phyloP scores from a whole-genome alignment of 2,888 invertebrate genomes.

The Apotomis turbidana region DNA sequence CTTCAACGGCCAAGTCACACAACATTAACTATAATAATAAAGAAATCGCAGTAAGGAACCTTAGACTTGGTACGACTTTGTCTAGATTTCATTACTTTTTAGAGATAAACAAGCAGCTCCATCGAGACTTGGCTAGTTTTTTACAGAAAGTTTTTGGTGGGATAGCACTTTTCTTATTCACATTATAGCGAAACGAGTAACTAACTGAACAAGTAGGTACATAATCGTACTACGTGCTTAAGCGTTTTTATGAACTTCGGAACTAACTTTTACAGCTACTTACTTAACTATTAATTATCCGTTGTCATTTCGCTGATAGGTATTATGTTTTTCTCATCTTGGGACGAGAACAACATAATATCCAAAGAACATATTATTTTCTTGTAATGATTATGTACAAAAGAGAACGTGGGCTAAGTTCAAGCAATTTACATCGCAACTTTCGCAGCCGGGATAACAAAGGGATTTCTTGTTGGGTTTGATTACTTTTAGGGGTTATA shows the following conservation, averaged over 20 bases:
- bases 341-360: slow-evolving; percentile 1
- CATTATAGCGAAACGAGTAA: background rate
- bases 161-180: too few species aligned
- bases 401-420: slow-evolving; percentile 26
- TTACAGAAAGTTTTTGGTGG: too few species aligned
- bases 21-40: too few species aligned
- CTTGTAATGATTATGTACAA: slow-evolving; percentile 31
- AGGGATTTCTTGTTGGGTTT: slow-evolving; percentile 32
- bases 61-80: too few species aligned
- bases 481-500: slow-evolving; percentile 21
- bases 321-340: slow-evolving; percentile 17
- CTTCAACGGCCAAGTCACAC: too few species aligned
- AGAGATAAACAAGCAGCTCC: too few species aligned
- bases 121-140: too few species aligned
- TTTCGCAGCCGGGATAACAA: slow-evolving; percentile 30
- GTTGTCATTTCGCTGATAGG: background rate
- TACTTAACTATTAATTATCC: slow-evolving; percentile 14
- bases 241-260: slow-evolving; percentile 17
- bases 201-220: slow-evolving; percentile 13
- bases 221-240: slow-evolving; percentile 21
- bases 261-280: slow-evolving; percentile 26
- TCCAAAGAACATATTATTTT: slow-evolving; percentile 17
- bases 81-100: too few species aligned
- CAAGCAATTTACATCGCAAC: slow-evolving; percentile 29
- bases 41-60: too few species aligned